These are phyloP conservation scores for Apocrypta bakeri DNA, from an alignment of 1,140 invertebrate species.

Conservation along the genomic window DNA sequence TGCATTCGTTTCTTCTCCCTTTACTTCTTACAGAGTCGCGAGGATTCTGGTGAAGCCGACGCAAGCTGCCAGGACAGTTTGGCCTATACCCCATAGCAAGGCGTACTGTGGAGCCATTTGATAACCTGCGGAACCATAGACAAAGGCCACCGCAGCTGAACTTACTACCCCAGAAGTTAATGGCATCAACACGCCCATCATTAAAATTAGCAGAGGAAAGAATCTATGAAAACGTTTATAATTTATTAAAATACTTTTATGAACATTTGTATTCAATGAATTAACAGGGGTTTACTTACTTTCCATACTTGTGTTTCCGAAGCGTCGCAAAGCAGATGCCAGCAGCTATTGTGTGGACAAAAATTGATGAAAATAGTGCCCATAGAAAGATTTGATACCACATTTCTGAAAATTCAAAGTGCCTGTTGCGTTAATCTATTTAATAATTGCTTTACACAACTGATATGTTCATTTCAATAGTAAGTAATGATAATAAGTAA, in stretches of 20 bases:
- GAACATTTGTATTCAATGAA: neutral
- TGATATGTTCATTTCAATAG: neutral
- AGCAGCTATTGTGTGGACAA: conserved; percentile 93
- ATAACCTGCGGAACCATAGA: conserved; percentile 91
- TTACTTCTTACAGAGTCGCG: conserved; percentile 84
- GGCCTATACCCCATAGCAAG: conserved; percentile 93
- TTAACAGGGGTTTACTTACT: conserved; percentile 71
- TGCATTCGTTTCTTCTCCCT: neutral
- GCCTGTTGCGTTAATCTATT: neutral
- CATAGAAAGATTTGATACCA: conserved; percentile 97
- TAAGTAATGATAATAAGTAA: no score
- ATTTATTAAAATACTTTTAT: neutral
- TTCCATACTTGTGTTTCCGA: conserved; percentile 93
- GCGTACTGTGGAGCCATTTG: conserved; percentile 93
- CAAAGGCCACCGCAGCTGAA: conserved; percentile 94
- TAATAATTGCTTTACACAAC: neutral
- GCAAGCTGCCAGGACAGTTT: conserved; percentile 90
- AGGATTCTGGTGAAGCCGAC: conserved; percentile 94
- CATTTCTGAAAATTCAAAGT: conserved; percentile 82
- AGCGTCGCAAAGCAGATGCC: conserved; percentile 91
- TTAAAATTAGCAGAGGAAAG: conserved; percentile 89
- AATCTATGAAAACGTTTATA: conserved; percentile 74
- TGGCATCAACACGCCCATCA: conserved; percentile 91
- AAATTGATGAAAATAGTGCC: conserved; percentile 93
- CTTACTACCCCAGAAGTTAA: conserved; percentile 90